Evolutionary conservation across 2,113 vertebrate species (phyloP).

Genomic region (Taxidea taxus): DNA sequence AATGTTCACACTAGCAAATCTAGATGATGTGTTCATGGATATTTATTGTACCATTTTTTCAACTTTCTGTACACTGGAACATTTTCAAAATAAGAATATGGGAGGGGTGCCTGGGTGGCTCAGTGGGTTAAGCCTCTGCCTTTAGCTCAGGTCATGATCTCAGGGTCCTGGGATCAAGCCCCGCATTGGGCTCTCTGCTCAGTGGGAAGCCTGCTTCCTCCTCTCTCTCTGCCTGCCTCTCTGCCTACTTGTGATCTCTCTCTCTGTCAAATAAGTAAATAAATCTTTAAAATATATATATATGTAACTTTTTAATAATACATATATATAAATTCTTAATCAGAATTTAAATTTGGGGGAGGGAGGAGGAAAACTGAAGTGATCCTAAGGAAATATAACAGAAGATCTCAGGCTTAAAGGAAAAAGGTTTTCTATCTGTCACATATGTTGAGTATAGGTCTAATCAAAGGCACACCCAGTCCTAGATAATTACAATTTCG

Average conservation of each 20-base stretch:
- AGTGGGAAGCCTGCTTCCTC: no score
- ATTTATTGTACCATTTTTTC: neutral
- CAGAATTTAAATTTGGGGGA: conserved; percentile 5
- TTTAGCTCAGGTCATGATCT: no score
- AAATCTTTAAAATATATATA: neutral
- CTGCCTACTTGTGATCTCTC: no score
- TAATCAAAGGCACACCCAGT: neutral
- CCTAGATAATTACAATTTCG: neutral
- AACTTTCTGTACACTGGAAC: neutral
- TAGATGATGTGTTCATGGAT: neutral
- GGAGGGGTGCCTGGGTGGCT: no score
- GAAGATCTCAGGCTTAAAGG: conserved; percentile 5
- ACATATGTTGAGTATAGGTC: neutral
- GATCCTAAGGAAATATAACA: neutral
- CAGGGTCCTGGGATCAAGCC: no score
- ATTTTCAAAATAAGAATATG: conserved; percentile 29
- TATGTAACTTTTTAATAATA: no score
- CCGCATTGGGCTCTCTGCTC: no score
- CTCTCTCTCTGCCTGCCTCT: no score
- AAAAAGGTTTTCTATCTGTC: neutral
- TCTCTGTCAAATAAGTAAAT: no score
- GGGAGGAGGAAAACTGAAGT: neutral
- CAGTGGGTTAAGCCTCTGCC: no score
- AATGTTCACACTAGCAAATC: neutral
- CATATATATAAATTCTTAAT: neutral